phyloP scores from a whole-genome alignment of 2,797 vertebrate species.

The Cephalopachus bancanus region DNA sequence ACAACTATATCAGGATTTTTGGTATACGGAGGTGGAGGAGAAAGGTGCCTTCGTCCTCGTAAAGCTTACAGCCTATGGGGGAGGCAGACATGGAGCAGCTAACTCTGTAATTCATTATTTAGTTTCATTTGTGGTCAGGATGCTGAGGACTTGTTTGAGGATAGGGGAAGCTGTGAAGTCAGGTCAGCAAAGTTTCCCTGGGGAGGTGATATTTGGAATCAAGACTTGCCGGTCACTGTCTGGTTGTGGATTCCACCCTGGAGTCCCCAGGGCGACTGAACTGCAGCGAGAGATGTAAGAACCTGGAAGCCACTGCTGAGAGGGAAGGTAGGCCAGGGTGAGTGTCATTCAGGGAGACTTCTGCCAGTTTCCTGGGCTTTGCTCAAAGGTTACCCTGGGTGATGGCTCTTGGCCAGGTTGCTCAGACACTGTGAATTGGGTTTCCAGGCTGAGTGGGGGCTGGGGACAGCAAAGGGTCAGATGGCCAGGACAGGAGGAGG shows the following conservation, averaged over 20 bases:
- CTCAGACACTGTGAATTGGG: conserved; percentile 57
- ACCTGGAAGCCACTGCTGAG: background rate
- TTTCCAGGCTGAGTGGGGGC: conserved; percentile 8
- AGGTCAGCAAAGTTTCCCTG: background rate
- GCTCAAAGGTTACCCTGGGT: conserved; percentile 46
- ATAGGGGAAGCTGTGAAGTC: too few species aligned
- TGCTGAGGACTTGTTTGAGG: background rate
- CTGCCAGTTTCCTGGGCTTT: conserved; percentile 42
- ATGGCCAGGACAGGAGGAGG: background rate
- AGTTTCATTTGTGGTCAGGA: conserved; percentile 16
- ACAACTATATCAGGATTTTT: background rate
- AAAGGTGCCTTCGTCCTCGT: background rate
- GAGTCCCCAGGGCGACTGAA: background rate
- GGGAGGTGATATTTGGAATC: background rate
- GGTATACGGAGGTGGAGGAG: background rate
- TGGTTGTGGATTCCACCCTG: background rate
- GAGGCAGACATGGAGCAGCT: background rate
- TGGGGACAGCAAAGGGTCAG: background rate
- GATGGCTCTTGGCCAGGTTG: conserved; percentile 62
- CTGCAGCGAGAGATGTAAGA: background rate
- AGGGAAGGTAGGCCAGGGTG: accelerated
- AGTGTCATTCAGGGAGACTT: conserved; percentile 65
- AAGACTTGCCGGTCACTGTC: background rate
- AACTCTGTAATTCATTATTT: background rate
- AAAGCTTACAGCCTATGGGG: background rate